A percentile compares a stretch with the other conserved stretches of the same genome.
phyloP scores from a whole-genome alignment of 1,140 invertebrate genomes.

The Ceratosolen fusciceps region DNA sequence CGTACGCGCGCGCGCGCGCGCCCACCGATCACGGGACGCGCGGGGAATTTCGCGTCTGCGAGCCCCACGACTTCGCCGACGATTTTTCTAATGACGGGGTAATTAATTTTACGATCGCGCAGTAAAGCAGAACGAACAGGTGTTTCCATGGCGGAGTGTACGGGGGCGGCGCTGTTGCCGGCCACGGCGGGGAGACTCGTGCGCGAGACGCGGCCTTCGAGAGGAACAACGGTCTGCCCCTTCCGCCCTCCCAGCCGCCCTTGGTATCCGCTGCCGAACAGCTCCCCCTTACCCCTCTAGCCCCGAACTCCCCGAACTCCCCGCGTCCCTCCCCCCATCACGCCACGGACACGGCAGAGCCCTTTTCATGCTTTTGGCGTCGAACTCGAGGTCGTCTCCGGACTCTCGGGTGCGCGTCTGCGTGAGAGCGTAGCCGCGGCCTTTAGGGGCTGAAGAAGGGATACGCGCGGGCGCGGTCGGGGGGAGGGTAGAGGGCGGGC shows the following conservation, averaged over 20 bases:
- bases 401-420: conserved; percentile 2
- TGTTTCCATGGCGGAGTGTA: conserved; percentile 52
- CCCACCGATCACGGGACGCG: not conserved
- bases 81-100: conserved; percentile 63
- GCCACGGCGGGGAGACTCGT: not conserved
- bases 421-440: conserved; percentile 35
- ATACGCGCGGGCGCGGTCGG: conserved; percentile 41
- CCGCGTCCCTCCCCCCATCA: no score
- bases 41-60: conserved; percentile 19
- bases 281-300: no score
- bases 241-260: not conserved
- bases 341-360: no score
- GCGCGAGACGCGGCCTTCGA: conserved; percentile 20
- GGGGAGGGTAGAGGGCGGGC: conserved; percentile 24
- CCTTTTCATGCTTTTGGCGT: no score
- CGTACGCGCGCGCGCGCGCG: not conserved
- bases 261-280: no score
- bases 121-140: conserved; percentile 62
- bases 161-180: not conserved
- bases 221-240: not conserved
- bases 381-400: no score
- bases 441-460: conserved; percentile 30
- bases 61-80: conserved; percentile 9
- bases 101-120: conserved; percentile 63
- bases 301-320: no score